These are phyloP conservation scores for Smithornis capensis DNA, from an alignment of 2,113 vertebrate genomes.

Conservation along the genomic window DNA sequence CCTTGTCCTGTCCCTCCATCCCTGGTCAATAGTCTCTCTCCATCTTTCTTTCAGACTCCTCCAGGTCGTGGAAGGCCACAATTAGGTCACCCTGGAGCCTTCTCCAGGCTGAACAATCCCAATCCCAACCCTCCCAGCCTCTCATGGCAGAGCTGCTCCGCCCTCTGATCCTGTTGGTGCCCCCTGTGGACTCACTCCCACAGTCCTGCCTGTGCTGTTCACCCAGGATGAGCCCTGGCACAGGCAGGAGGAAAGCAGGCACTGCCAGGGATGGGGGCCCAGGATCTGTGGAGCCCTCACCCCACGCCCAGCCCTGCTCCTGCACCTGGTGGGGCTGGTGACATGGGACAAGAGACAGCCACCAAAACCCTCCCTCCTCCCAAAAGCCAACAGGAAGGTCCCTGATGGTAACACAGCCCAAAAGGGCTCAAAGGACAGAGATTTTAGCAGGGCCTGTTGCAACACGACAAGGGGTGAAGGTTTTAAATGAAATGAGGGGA, in stretches of 20 bases:
- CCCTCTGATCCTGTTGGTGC: too few relatives aligned
- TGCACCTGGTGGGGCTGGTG: not conserved
- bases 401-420: not conserved
- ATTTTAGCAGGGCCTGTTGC: too few relatives aligned
- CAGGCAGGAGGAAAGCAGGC: not conserved
- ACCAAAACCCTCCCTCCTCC: not conserved
- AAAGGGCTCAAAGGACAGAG: not conserved
- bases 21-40: not conserved
- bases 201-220: not conserved
- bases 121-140: not conserved
- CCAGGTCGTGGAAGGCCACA: not conserved
- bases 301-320: not conserved
- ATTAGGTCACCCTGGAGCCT: not conserved
- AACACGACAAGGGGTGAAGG: too few relatives aligned
- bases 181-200: too few relatives aligned
- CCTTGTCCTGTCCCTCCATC: not conserved
- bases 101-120: not conserved
- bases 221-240: not conserved
- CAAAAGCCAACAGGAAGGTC: not conserved
- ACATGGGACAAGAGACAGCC: not conserved
- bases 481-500: too few relatives aligned
- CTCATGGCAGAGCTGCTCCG: not conserved
- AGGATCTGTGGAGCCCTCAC: not conserved
- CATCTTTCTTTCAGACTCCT: not conserved
- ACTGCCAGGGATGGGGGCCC: not conserved